Conservation (phyloP, 2,797 vertebrate genomes). For the Bryconaethiops microstoma region DNA sequence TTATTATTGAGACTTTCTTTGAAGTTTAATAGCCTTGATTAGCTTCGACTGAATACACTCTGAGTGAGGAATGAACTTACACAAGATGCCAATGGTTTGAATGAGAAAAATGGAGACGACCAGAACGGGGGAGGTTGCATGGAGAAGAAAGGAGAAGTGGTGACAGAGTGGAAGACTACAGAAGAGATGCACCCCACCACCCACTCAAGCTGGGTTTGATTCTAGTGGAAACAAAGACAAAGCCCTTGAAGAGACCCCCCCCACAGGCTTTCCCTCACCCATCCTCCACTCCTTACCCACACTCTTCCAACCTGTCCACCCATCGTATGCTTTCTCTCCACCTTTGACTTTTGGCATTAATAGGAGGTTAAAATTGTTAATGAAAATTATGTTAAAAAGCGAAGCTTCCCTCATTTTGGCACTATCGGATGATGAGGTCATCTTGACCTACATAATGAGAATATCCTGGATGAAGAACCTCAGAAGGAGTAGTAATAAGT, state of each 20-base stretch:
- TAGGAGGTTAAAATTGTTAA: not conserved
- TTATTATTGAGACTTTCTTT: not conserved
- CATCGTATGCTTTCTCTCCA: constrained; percentile 4
- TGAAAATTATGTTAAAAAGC: too few relatives aligned
- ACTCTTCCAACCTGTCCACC: constrained; percentile 31
- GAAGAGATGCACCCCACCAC: constrained; percentile 69
- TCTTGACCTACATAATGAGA: not conserved
- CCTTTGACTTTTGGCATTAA: not conserved
- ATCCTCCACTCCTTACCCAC: constrained; percentile 48
- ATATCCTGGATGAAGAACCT: not conserved
- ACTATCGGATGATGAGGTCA: not conserved
- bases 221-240: constrained; percentile 74
- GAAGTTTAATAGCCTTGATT: not conserved
- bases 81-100: not conserved
- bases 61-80: not conserved
- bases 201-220: constrained; percentile 66
- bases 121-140: constrained; percentile 14
- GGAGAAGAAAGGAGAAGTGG: constrained; percentile 10
- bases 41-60: not conserved
- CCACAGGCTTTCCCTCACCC: constrained; percentile 39
- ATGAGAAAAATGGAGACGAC: not conserved
- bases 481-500: not conserved
- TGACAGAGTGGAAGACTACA: constrained; percentile 73
- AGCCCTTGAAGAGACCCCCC: constrained; percentile 66
- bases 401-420: too few relatives aligned